phyloP scores from a whole-genome alignment of 2,113 vertebrate genomes.

The Gallinago undulata region DNA sequence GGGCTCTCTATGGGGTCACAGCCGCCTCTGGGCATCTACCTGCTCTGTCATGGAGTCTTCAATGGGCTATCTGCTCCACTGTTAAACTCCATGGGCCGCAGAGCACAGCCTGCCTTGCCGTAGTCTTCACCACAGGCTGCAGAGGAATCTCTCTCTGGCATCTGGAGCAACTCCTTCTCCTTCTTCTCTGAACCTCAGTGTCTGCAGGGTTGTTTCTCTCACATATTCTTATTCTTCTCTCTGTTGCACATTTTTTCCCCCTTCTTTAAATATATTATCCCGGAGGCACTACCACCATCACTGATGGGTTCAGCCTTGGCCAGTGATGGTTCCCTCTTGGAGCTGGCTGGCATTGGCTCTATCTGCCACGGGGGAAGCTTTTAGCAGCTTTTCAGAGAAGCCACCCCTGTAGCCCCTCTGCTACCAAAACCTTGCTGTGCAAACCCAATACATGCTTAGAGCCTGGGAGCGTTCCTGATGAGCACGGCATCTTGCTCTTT shows the following conservation, averaged over 20 bases:
- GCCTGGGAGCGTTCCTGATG: not conserved
- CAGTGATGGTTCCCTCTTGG: accelerated
- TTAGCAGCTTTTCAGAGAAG: not conserved
- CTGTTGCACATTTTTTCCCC: not conserved
- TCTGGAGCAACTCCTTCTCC: not conserved
- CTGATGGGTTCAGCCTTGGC: not conserved
- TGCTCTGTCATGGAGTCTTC: not conserved
- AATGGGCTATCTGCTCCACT: not conserved
- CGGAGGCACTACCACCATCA: accelerated
- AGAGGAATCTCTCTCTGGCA: too few relatives aligned
- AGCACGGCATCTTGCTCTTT: not conserved
- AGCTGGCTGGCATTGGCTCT: not conserved
- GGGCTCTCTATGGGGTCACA: not conserved
- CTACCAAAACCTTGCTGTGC: not conserved
- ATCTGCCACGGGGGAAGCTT: accelerated
- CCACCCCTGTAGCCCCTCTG: not conserved
- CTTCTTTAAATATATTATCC: not conserved
- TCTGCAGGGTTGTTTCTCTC: not conserved
- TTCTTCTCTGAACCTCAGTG: not conserved
- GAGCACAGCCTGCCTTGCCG: not conserved
- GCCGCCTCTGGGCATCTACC: not conserved
- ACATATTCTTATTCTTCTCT: not conserved
- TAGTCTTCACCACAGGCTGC: not conserved
- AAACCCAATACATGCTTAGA: not conserved
- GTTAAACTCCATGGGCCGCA: not conserved